These are phyloP conservation scores for Taurulus bubalis DNA, from an alignment of 2,113 vertebrate species.

Conservation along the genomic window DNA sequence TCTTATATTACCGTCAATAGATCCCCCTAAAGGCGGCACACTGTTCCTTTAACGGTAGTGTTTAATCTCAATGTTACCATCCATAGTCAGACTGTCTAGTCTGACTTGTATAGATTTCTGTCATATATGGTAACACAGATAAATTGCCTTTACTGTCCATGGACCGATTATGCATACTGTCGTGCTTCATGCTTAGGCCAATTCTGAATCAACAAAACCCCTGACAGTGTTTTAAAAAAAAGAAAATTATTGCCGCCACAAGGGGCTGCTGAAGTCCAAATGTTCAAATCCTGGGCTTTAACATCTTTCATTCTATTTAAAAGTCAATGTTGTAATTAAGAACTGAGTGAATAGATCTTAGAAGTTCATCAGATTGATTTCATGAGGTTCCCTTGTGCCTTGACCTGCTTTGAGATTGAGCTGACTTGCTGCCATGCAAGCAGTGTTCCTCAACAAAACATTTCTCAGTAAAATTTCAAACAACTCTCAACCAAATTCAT, in stretches of 20 bases:
- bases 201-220: not conserved
- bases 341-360: constrained; percentile 62
- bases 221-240: not conserved
- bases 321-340: constrained; percentile 73
- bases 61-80: not conserved
- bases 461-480: constrained; percentile 77
- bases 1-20: not conserved
- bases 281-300: constrained; percentile 25
- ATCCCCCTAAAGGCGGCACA: not conserved
- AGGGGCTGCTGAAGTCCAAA: constrained; percentile 12
- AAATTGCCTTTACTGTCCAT: not conserved
- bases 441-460: constrained; percentile 71
- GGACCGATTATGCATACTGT: not conserved
- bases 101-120: not conserved
- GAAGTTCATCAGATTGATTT: constrained; percentile 77
- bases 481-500: constrained; percentile 72
- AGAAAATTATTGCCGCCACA: not conserved
- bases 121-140: not conserved
- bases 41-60: not conserved
- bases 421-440: constrained; percentile 67
- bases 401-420: constrained; percentile 65
- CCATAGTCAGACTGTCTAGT: not conserved
- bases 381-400: constrained; percentile 56
- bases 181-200: not conserved
- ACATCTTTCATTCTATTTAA: constrained; percentile 58